phyloP scores from a whole-genome alignment of 1,140 invertebrate genomes.

The Branchinecta lindahli region DNA sequence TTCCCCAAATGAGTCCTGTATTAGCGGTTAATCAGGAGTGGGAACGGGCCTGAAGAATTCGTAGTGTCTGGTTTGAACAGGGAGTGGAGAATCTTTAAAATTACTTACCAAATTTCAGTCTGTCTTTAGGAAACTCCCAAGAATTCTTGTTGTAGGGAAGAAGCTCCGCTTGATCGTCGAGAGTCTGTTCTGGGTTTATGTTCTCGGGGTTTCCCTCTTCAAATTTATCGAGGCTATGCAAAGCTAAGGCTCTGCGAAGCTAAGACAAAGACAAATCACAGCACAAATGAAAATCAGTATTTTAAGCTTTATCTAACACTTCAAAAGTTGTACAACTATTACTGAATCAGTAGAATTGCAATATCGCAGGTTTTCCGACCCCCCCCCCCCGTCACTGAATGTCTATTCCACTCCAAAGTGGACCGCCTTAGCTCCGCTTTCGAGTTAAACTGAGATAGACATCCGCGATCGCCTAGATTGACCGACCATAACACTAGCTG shows the following conservation, averaged over 20 bases:
- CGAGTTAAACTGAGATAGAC: too few species aligned
- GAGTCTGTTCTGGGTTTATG: conserved; percentile 68
- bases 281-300: not conserved
- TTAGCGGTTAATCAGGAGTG: too few species aligned
- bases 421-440: too few species aligned
- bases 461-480: too few species aligned
- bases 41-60: too few species aligned
- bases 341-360: not conserved
- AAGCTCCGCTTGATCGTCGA: conserved; percentile 79
- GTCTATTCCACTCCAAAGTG: too few species aligned
- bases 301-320: not conserved
- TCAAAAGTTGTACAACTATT: not conserved
- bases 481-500: too few species aligned
- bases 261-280: conserved; percentile 12
- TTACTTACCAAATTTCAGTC: conserved; percentile 62
- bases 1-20: too few species aligned
- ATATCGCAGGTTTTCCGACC: too few species aligned
- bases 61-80: too few species aligned
- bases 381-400: too few species aligned
- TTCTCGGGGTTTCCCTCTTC: conserved; percentile 58
- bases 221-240: conserved; percentile 38
- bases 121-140: conserved; percentile 75
- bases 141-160: conserved; percentile 67
- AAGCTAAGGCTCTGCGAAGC: conserved; percentile 19
- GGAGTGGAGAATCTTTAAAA: too few species aligned